Evolutionary conservation across 2,797 vertebrate species (phyloP).

Genomic region (Notamacropus eugenii): DNA sequence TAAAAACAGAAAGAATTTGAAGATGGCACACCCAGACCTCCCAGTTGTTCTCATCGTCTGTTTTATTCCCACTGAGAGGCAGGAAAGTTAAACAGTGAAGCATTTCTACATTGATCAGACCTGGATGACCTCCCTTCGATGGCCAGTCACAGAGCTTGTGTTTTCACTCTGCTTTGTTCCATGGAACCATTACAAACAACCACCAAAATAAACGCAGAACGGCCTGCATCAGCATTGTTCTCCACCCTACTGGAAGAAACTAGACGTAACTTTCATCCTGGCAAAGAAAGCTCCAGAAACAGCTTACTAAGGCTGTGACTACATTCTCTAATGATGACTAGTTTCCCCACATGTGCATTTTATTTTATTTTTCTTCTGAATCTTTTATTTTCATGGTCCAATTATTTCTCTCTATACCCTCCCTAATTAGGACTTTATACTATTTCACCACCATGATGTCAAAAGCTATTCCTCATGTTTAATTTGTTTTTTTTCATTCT

Average conservation of each 20-base stretch:
- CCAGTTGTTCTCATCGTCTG: neutral
- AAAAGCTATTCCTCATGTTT: neutral
- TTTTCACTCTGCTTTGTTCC: neutral
- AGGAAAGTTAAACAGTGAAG: neutral
- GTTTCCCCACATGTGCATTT: neutral
- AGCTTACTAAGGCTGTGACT: neutral
- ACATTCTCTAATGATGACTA: neutral
- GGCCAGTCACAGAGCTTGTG: neutral
- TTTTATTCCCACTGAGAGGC: neutral
- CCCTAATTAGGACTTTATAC: neutral
- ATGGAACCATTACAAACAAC: neutral
- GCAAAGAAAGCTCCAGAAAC: neutral
- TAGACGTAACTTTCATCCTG: neutral
- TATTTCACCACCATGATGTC: neutral
- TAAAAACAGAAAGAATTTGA: neutral
- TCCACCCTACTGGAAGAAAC: neutral
- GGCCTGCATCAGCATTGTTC: neutral
- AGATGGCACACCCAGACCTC: neutral
- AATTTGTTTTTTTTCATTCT: neutral
- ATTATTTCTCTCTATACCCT: neutral
- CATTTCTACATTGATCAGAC: neutral
- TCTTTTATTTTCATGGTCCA: neutral
- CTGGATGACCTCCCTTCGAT: neutral
- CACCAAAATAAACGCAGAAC: neutral
- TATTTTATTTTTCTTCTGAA: neutral